phyloP scores from a whole-genome alignment of 1,140 invertebrate genomes.

The Microvelia longipes region DNA sequence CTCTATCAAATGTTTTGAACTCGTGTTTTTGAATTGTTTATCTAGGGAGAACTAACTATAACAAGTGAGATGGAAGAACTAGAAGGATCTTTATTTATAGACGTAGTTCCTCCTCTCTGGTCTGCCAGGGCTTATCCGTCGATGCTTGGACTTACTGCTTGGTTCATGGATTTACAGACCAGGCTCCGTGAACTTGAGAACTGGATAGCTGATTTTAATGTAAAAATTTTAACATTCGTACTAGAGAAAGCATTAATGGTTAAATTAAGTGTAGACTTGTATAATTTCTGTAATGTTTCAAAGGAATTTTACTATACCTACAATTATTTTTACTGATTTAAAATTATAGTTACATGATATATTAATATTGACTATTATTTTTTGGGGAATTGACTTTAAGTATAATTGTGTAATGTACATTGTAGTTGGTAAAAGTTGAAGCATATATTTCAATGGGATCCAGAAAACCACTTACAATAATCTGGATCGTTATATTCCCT shows the following conservation, averaged over 20 bases:
- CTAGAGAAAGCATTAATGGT: no score
- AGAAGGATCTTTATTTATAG: conserved; percentile 68
- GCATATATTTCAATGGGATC: no score
- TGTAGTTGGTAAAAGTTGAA: no score
- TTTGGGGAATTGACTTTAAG: no score
- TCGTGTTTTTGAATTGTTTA: no score
- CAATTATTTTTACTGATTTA: not conserved
- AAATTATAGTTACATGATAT: no score
- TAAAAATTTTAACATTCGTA: conserved; percentile 27
- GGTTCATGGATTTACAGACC: conserved; percentile 73
- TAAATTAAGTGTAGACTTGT: no score
- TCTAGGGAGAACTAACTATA: conserved; percentile 83
- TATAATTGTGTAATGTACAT: no score
- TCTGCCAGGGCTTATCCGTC: conserved; percentile 75
- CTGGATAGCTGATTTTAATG: conserved; percentile 63
- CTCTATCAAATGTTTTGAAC: no score
- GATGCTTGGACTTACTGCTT: conserved; percentile 60
- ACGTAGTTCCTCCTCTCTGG: conserved; percentile 72
- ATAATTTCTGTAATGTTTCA: not conserved
- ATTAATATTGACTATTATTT: no score
- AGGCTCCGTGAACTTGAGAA: conserved; percentile 60
- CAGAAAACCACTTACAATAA: no score
- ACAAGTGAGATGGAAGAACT: conserved; percentile 82
- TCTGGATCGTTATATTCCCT: no score
- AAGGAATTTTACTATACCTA: not conserved